A percentile compares a stretch with the other conserved stretches of the same genome.
phyloP scores from a whole-genome alignment of 2,797 vertebrate species.

The Onychomys torridus region DNA sequence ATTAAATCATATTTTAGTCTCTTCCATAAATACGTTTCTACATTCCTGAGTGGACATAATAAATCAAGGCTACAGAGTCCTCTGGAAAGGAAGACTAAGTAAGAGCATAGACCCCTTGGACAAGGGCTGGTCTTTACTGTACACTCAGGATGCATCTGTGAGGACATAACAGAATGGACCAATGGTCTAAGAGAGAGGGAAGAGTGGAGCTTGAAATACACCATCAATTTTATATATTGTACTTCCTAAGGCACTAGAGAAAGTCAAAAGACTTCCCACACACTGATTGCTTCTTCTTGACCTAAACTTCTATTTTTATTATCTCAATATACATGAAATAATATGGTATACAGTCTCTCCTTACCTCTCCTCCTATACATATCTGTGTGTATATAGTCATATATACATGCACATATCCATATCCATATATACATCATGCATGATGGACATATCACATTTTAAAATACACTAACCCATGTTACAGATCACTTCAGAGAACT shows the following conservation, averaged over 20 bases:
- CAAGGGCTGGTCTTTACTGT: neutral
- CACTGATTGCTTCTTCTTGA: neutral
- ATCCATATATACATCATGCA: neutral
- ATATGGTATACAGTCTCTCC: neutral
- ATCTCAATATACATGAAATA: neutral
- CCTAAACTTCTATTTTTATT: neutral
- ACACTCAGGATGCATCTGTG: neutral
- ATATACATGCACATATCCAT: neutral
- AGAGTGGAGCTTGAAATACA: neutral
- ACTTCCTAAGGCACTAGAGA: neutral
- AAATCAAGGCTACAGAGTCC: neutral
- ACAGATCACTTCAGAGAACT: neutral
- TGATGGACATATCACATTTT: neutral
- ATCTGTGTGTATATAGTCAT: neutral
- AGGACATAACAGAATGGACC: neutral
- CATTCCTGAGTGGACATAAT: neutral
- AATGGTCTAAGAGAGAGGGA: neutral
- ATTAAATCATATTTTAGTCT: constrained; percentile 7
- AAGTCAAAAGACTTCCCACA: neutral
- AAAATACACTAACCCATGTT: neutral
- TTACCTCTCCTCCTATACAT: neutral
- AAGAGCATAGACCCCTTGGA: neutral
- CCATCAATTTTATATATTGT: neutral
- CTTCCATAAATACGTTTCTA: constrained; percentile 1
- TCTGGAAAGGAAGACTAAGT: neutral